Conservation (phyloP, 2,888 invertebrate species). For the Stenolophus ochropezus region DNA sequence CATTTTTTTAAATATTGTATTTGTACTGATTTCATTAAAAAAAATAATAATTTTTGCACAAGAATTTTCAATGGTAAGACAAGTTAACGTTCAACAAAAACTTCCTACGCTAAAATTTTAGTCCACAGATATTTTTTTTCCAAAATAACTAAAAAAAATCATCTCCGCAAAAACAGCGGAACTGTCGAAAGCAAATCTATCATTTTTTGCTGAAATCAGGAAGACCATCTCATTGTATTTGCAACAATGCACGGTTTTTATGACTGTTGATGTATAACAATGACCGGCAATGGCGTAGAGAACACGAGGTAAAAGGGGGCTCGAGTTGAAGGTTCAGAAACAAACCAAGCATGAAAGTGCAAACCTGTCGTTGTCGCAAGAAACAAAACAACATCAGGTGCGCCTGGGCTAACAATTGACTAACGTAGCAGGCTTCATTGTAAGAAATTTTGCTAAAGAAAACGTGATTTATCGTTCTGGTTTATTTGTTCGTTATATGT, state of each 20-base stretch:
- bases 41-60: too few relatives aligned
- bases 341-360: conserved; percentile 8
- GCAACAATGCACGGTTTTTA: conserved; percentile 15
- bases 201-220: conserved; percentile 16
- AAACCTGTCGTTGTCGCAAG: conserved; percentile 22
- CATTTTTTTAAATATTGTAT: too few relatives aligned
- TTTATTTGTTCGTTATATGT: too few relatives aligned
- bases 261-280: conserved; percentile 36
- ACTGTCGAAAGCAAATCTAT: background rate
- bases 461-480: too few relatives aligned
- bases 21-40: too few relatives aligned
- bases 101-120: too few relatives aligned
- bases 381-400: conserved; percentile 5
- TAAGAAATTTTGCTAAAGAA: too few relatives aligned
- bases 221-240: conserved; percentile 29
- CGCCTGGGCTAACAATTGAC: background rate
- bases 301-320: background rate
- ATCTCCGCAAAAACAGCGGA: background rate
- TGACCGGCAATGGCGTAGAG: conserved; percentile 7
- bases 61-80: too few relatives aligned
- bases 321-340: background rate
- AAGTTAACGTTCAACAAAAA: too few relatives aligned
- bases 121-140: too few relatives aligned
- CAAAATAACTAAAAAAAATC: too few relatives aligned
- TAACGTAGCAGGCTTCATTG: too few relatives aligned